These are phyloP conservation scores for Drosophila phalerata DNA, from an alignment of 2,888 invertebrate species.

Conservation along the genomic window DNA sequence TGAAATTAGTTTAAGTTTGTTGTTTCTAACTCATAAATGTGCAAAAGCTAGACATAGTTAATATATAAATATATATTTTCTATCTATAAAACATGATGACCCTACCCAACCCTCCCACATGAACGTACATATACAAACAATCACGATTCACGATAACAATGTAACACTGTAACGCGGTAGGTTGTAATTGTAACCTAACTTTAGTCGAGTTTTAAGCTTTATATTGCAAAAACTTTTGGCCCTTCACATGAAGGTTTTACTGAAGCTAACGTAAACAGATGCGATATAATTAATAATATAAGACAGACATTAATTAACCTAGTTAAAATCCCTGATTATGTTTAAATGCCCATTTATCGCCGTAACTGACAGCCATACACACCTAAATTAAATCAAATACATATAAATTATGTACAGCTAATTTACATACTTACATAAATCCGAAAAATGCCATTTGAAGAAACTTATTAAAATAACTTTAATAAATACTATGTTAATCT, in stretches of 20 bases:
- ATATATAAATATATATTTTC: conserved; percentile 37
- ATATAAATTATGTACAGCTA: conserved; percentile 15
- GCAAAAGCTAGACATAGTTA: conserved; percentile 68
- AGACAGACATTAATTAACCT: conserved; percentile 34
- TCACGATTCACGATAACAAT: conserved; percentile 32
- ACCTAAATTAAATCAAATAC: conserved; percentile 11
- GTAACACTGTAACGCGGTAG: conserved; percentile 59
- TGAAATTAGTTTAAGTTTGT: conserved; percentile 71
- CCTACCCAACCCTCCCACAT: conserved; percentile 17
- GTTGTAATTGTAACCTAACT: conserved; percentile 72
- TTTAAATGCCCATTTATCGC: conserved; percentile 27
- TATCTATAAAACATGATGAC: conserved; percentile 35
- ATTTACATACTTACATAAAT: conserved; percentile 7
- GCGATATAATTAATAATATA: conserved; percentile 53
- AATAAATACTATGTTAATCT: conserved; percentile 54
- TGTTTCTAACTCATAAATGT: conserved; percentile 75
- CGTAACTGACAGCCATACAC: conserved; percentile 48
- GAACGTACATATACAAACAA: conserved; percentile 25
- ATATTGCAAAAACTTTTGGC: conserved; percentile 40
- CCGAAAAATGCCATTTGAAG: conserved; percentile 55
- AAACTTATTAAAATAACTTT: conserved; percentile 45
- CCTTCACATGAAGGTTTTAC: conserved; percentile 33
- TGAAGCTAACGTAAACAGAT: conserved; percentile 32
- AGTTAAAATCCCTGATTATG: conserved; percentile 40
- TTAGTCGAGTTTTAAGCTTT: conserved; percentile 63